Evolutionary conservation across 35 echinoderm and acorn worm genomes (phyloP).

Genomic region (Holothuria glaberrima): DNA sequence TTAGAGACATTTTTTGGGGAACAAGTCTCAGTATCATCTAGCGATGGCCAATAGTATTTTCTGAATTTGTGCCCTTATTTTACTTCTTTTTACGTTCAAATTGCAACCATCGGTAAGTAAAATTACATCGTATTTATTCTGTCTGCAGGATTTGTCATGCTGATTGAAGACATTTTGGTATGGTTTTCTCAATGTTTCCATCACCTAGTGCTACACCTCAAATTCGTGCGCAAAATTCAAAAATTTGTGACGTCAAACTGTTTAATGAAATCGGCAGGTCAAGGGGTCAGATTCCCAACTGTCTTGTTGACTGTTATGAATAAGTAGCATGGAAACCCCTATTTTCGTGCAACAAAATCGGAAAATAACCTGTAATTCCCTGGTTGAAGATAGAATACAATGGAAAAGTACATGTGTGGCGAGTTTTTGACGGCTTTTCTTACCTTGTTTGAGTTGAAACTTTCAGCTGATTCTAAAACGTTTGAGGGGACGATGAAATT

Average conservation of each 20-base stretch:
- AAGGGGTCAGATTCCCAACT: conserved; percentile 22
- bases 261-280: conserved; percentile 7
- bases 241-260: conserved; percentile 1
- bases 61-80: neutral
- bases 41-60: conserved; percentile 3
- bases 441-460: too few species aligned
- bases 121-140: neutral
- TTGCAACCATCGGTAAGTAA: neutral
- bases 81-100: neutral
- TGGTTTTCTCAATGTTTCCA: neutral
- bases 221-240: neutral
- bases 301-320: too few species aligned
- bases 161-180: neutral
- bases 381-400: too few species aligned
- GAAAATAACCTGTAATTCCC: too few species aligned
- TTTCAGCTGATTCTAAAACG: too few species aligned
- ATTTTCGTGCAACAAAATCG: neutral
- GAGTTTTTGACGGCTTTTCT: too few species aligned
- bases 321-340: too few species aligned
- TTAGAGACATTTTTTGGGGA: neutral
- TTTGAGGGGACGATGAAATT: too few species aligned
- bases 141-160: neutral
- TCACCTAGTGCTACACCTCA: neutral
- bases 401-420: too few species aligned
- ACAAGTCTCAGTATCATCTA: neutral